Evolutionary conservation across 2,888 invertebrate genomes (phyloP), one percentile per base, ranked within the genome.

Genomic region (Geotrupes spiniger): DNA sequence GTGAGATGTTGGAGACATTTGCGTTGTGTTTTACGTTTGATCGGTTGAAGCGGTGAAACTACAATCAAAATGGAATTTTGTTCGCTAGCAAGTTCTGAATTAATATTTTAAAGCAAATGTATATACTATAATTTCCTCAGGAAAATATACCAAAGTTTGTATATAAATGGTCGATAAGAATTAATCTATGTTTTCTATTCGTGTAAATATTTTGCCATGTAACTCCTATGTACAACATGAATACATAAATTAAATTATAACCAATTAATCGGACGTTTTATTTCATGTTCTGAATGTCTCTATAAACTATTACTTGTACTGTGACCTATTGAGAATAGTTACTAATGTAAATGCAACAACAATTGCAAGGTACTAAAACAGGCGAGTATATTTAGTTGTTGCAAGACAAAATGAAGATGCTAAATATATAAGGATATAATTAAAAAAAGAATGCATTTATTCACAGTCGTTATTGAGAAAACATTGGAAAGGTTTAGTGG

Each of bases 171-270:
- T 49, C 47, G 54, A 49, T 50, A 49, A 46, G 49, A 56, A 54
- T 56, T 58, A 53, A 54, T 57, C 56, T 57, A 55, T 55, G 57
- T 60, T 60, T 60, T 60, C 53, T 60, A 60, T 57, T 54, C 57
- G 46, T 60, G 58, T 60, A 60, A 53, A 60, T 60, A 60, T 58
- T 59, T 60, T 51, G 52, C 49, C 54, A 52, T 58, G 54, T 58
- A 60, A 54, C 54, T 54, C 46, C 44, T 56, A 57, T 57, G 55
- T 59, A 57, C 53, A 52, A 59, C 49, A 52, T 46, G 49, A 52
- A 49, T 53, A 54, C 45, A 56, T 21, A 21, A 21, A 21, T 46
- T 52, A 47, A 44, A n/a, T 46, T 14, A 39, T 26, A 15, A 8
- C 26, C 31, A 28, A 17, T n/a, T 33, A 8, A 29, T 17, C 25